Evolutionary conservation across 2,888 invertebrate genomes (phyloP).

Genomic region (Pristionchus exspectatus): DNA sequence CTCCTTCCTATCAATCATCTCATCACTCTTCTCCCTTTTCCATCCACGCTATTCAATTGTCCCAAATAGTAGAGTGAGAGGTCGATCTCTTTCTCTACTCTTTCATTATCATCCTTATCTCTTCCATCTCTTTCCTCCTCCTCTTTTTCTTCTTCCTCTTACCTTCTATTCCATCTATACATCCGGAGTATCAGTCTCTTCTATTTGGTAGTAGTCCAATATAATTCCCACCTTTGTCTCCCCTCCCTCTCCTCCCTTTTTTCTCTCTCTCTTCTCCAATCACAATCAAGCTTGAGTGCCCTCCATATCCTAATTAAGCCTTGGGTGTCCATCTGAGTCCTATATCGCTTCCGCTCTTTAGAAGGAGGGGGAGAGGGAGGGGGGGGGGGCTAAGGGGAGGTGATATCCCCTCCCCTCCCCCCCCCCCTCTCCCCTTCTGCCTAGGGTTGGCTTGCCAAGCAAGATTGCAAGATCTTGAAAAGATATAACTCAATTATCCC

Average conservation of each 20-base stretch:
- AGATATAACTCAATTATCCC: too few relatives aligned
- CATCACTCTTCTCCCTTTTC: neutral
- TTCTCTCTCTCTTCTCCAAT: neutral
- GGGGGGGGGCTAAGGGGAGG: neutral
- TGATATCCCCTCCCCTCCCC: conserved; percentile 24
- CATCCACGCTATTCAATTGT: conserved; percentile 10
- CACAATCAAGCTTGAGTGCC: conserved; percentile 25
- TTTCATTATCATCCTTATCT: conserved; percentile 19
- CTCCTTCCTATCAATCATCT: conserved; percentile 6
- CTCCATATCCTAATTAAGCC: conserved; percentile 17
- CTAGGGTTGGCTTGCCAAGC: too few relatives aligned
- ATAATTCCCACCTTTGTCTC: conserved; percentile 12
- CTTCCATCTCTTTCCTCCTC: neutral
- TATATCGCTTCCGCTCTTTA: conserved; percentile 37
- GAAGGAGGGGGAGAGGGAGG: neutral
- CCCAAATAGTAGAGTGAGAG: neutral
- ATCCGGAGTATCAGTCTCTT: neutral
- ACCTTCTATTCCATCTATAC: neutral
- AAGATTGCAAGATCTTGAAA: too few relatives aligned
- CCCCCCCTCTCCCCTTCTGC: neutral
- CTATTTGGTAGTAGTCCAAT: neutral
- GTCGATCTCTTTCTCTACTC: neutral
- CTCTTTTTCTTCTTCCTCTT: neutral
- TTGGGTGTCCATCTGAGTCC: conserved; percentile 31
- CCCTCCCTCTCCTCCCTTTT: neutral